Conservation (phyloP, 2,888 invertebrate genomes). For the Microplitis manilae region DNA sequence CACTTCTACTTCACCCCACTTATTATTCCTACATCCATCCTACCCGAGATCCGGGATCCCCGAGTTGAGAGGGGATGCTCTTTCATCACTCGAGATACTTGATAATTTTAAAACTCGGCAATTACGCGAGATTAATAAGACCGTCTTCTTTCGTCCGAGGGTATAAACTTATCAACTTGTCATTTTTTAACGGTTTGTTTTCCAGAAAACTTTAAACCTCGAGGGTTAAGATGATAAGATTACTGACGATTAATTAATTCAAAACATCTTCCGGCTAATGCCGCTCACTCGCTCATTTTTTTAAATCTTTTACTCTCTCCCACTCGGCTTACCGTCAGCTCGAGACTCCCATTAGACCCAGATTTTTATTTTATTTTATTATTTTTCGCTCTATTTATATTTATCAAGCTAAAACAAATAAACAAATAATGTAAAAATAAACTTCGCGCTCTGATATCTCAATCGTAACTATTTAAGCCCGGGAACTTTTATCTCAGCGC, state of each 20-base stretch:
- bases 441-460: background rate
- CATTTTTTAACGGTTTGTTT: slow-evolving; percentile 11
- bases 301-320: slow-evolving; percentile 50
- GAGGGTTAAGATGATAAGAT: slow-evolving; percentile 38
- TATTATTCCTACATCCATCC: slow-evolving; percentile 14
- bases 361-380: background rate
- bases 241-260: slow-evolving; percentile 61
- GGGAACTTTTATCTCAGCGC: background rate
- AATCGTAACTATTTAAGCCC: background rate
- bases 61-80: slow-evolving; percentile 12
- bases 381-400: background rate
- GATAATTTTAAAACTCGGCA: background rate
- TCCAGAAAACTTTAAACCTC: background rate
- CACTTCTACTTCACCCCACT: slow-evolving; percentile 4
- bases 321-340: slow-evolving; percentile 24
- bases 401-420: background rate
- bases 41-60: slow-evolving; percentile 30
- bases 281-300: slow-evolving; percentile 44
- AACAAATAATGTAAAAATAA: background rate
- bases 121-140: background rate
- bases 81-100: slow-evolving; percentile 8
- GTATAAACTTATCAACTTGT: slow-evolving; percentile 19
- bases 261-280: slow-evolving; percentile 56
- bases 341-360: slow-evolving; percentile 5
- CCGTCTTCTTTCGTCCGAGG: slow-evolving; percentile 25